Percentiles rank a stretch among this genome's conserved stretches.
Conservation (phyloP, 1,140 invertebrate genomes). For the Cherax quadricarinatus region DNA sequence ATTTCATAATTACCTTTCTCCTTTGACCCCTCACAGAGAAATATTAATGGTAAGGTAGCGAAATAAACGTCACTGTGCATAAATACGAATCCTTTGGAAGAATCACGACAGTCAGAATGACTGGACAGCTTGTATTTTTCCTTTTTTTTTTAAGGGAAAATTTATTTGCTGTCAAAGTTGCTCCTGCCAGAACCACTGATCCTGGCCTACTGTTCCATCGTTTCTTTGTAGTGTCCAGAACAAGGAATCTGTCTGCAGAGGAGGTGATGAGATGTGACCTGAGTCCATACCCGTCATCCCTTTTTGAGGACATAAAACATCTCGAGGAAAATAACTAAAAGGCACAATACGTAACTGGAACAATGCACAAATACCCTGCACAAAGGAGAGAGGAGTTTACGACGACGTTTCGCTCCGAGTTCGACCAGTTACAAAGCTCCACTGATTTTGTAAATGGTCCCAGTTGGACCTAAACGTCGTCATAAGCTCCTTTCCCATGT, state of each 20-base stretch:
- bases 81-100: conserved; percentile 27
- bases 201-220: no score
- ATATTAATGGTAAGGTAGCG: conserved; percentile 9
- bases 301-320: conserved; percentile 24
- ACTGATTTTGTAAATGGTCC: no score
- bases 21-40: conserved; percentile 23
- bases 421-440: no score
- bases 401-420: no score
- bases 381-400: no score
- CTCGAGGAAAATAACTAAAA: no score
- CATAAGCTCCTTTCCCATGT: no score
- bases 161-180: no score
- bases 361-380: no score
- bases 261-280: not conserved
- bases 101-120: conserved; percentile 23
- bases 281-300: not conserved
- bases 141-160: not conserved
- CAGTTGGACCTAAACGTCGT: no score
- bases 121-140: conserved; percentile 23
- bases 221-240: no score
- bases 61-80: conserved; percentile 21
- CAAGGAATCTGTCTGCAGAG: not conserved
- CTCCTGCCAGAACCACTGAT: conserved; percentile 4
- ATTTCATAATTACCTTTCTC: conserved; percentile 27
- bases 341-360: no score